phyloP scores from a whole-genome alignment of 2,888 invertebrate genomes.

The Disparrhopalites patrizii region DNA sequence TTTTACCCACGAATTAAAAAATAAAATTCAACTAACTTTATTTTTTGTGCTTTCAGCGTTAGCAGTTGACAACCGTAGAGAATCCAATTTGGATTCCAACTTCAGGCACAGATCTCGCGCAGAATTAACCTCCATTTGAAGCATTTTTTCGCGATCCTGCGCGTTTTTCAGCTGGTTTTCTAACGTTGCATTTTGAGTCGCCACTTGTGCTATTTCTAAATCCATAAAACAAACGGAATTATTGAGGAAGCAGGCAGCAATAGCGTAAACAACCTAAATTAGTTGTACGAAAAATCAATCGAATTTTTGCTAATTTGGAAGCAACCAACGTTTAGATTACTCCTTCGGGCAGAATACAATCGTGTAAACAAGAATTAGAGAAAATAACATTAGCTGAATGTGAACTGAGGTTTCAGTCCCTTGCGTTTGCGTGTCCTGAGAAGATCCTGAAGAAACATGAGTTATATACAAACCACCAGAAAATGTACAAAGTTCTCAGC shows the following conservation, averaged over 20 bases:
- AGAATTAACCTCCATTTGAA: slow-evolving; percentile 35
- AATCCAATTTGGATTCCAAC: slow-evolving; percentile 42
- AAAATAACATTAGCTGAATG: too few relatives aligned
- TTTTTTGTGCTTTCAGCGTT: slow-evolving; percentile 39
- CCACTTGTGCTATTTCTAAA: slow-evolving; percentile 40
- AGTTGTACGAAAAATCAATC: neutral
- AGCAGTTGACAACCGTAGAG: slow-evolving; percentile 38
- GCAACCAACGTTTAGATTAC: too few relatives aligned
- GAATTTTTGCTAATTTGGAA: too few relatives aligned
- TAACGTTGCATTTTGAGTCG: slow-evolving; percentile 34
- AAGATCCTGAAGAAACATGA: too few relatives aligned
- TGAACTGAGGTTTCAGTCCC: too few relatives aligned
- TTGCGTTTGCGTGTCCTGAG: too few relatives aligned
- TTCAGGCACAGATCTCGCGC: slow-evolving; percentile 37
- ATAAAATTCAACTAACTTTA: slow-evolving; percentile 31
- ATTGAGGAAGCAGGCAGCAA: neutral
- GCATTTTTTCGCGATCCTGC: slow-evolving; percentile 33
- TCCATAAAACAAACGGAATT: neutral
- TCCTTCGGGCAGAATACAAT: too few relatives aligned
- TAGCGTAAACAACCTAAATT: neutral
- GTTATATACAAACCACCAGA: too few relatives aligned
- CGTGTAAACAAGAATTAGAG: too few relatives aligned
- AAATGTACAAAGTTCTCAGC: too few relatives aligned
- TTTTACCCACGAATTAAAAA: neutral
- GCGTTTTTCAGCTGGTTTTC: slow-evolving; percentile 35